Evolutionary conservation across 2,797 vertebrate genomes (phyloP).

Genomic region (Chrysocyon brachyurus): DNA sequence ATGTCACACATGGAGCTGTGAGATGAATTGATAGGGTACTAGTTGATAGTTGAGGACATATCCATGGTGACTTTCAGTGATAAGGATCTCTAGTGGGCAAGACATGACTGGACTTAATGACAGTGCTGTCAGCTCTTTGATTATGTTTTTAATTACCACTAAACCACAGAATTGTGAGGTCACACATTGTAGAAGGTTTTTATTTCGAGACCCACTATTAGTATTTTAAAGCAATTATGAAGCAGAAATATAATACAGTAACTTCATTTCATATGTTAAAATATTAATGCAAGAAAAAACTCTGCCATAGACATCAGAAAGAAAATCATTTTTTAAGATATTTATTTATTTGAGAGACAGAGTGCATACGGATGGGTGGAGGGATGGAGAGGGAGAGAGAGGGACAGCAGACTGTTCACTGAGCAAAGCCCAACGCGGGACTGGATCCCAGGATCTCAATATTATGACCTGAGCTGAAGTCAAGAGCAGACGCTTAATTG

Average conservation of each 20-base stretch:
- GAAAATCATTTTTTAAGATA: background rate
- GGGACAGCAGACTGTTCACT: background rate
- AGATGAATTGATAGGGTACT: background rate
- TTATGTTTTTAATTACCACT: conserved; percentile 10
- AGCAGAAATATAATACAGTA: background rate
- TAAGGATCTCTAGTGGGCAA: background rate
- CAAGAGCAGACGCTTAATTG: background rate
- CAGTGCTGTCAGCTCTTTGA: background rate
- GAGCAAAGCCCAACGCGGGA: background rate
- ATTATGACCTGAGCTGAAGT: background rate
- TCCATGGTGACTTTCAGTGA: background rate
- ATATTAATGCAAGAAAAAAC: background rate
- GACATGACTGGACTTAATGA: background rate
- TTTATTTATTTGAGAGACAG: background rate
- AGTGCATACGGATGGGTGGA: fast-evolving
- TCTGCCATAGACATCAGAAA: background rate
- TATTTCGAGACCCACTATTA: conserved; percentile 8
- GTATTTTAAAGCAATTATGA: conserved; percentile 34
- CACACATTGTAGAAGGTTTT: background rate
- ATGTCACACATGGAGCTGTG: background rate
- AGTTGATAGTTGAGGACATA: background rate
- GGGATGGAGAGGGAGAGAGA: background rate
- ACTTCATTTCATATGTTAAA: conserved; percentile 23
- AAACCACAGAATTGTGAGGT: background rate
- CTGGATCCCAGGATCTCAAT: no score